A percentile compares a stretch with the other conserved stretches of the same genome.
Conservation (phyloP, 2,113 vertebrate species). For the Fregetta grallaria region DNA sequence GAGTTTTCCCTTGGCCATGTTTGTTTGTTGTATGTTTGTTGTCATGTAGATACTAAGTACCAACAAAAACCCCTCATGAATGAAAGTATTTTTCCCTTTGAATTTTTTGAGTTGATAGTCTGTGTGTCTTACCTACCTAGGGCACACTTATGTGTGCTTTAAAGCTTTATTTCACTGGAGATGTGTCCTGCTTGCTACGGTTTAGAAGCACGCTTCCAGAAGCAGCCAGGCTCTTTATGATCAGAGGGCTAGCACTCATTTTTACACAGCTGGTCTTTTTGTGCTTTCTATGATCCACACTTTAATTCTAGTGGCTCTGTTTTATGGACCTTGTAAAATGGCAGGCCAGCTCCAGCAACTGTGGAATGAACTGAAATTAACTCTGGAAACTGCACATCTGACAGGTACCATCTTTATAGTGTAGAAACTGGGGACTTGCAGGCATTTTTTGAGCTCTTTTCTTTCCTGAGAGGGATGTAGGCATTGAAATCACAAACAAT, state of each 20-base stretch:
- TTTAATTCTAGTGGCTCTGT: not conserved
- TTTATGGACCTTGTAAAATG: not conserved
- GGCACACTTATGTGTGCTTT: not conserved
- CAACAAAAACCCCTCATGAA: not conserved
- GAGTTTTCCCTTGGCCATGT: not conserved
- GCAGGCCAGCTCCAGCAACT: not conserved
- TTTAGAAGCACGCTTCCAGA: not conserved
- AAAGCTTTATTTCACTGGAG: not conserved
- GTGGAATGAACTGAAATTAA: not conserved
- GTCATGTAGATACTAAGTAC: not conserved
- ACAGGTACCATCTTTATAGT: not conserved
- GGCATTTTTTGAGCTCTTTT: not conserved
- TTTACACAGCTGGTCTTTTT: not conserved
- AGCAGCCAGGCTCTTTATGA: not conserved
- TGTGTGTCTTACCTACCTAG: not conserved
- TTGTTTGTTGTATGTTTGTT: not conserved
- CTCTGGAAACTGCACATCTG: not conserved
- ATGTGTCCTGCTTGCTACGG: not conserved
- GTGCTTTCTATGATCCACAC: not conserved
- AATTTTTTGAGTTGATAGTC: not conserved
- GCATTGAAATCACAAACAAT: not conserved
- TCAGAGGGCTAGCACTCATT: not conserved
- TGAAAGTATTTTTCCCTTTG: not conserved
- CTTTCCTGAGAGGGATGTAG: not conserved
- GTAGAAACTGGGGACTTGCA: not conserved